These are phyloP conservation scores for Muscicapa comitata DNA, from an alignment of 2,797 vertebrate genomes.

Conservation along the genomic window DNA sequence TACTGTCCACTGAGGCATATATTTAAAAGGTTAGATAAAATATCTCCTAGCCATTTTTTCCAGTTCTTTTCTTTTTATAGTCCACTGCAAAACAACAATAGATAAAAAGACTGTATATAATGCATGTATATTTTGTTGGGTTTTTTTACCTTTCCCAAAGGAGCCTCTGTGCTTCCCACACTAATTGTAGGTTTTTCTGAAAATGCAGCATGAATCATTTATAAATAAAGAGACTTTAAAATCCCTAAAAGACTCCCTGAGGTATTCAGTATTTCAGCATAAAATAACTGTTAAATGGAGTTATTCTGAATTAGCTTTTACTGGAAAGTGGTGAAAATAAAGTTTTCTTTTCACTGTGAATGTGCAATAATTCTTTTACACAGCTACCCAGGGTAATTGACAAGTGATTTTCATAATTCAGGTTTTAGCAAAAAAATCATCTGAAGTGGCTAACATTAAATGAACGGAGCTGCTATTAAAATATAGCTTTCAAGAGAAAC, in stretches of 20 bases:
- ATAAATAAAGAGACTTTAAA: constrained; percentile 88
- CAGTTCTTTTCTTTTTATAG: constrained; percentile 67
- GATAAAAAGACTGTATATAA: constrained; percentile 63
- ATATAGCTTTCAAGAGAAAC: constrained; percentile 50
- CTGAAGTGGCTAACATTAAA: constrained; percentile 65
- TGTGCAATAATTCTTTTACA: constrained; percentile 79
- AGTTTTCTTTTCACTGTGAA: constrained; percentile 80
- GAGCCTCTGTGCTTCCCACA: constrained; percentile 83
- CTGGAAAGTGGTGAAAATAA: constrained; percentile 83
- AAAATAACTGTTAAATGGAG: constrained; percentile 86
- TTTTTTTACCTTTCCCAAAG: constrained; percentile 78
- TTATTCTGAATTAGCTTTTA: constrained; percentile 87
- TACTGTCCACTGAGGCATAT: constrained; percentile 46
- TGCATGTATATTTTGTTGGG: constrained; percentile 68
- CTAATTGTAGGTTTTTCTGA: constrained; percentile 88
- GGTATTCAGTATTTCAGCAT: constrained; percentile 83
- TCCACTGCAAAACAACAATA: constrained; percentile 72
- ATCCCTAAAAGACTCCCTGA: constrained; percentile 84
- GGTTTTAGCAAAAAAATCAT: constrained; percentile 74
- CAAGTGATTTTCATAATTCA: constrained; percentile 79
- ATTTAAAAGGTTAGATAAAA: constrained; percentile 71
- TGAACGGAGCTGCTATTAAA: constrained; percentile 45
- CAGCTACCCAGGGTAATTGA: constrained; percentile 77
- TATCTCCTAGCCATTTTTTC: constrained; percentile 40
- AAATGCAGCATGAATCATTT: constrained; percentile 87